phyloP scores from a whole-genome alignment of 2,888 invertebrate species.

The Drosophila pegasa region DNA sequence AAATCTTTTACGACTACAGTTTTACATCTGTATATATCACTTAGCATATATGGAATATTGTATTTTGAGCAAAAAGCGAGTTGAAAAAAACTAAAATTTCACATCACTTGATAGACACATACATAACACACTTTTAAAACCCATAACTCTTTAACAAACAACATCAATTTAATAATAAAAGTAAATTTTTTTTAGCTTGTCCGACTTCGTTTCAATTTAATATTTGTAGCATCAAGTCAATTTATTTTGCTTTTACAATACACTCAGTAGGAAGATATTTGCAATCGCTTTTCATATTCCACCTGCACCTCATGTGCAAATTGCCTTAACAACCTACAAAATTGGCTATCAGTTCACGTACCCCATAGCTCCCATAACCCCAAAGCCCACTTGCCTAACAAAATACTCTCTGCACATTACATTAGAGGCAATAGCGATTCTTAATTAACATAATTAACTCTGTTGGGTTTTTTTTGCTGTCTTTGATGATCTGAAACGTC shows the following conservation, averaged over 20 bases:
- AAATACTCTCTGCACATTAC: slow-evolving; percentile 27
- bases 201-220: background rate
- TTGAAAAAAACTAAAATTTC: no score
- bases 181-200: no score
- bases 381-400: slow-evolving; percentile 20
- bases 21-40: background rate
- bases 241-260: background rate
- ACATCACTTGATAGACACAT: no score
- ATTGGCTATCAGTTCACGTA: slow-evolving; percentile 35
- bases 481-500: slow-evolving; percentile 43
- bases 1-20: background rate
- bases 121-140: no score
- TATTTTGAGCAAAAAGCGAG: no score
- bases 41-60: background rate
- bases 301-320: slow-evolving; percentile 29
- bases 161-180: no score
- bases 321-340: slow-evolving; percentile 32
- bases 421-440: slow-evolving; percentile 48
- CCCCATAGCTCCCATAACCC: slow-evolving; percentile 10
- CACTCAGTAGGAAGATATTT: slow-evolving; percentile 12
- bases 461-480: slow-evolving; percentile 4
- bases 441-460: slow-evolving; percentile 59
- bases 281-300: slow-evolving; percentile 25
- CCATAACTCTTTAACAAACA: no score
- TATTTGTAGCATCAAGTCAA: background rate